Percentiles rank a stretch among this genome's conserved stretches.
Evolutionary conservation across 2,797 vertebrate species (phyloP).

Genomic region (Merluccius polli): DNA sequence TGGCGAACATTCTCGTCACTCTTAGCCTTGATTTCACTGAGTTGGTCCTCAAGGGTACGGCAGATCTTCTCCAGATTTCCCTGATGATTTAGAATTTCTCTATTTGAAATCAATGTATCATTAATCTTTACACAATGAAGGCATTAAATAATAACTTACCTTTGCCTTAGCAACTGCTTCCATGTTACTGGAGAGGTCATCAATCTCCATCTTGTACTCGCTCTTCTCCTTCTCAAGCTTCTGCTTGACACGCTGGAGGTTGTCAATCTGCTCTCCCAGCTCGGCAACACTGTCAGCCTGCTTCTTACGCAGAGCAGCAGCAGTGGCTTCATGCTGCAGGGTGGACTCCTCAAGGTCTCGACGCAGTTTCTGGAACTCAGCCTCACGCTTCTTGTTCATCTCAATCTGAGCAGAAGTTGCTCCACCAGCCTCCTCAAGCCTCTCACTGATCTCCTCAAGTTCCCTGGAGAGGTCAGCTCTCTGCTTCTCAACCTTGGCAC

Average conservation of each 20-base stretch:
- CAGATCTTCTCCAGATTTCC: constrained; percentile 76
- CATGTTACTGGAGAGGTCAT: constrained; percentile 1
- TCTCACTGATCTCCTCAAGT: constrained; percentile 5
- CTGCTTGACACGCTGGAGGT: constrained; percentile 5
- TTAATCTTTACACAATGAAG: not conserved
- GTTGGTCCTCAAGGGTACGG: constrained; percentile 71
- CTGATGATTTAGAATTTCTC: constrained; percentile 38
- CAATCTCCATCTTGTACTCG: constrained; percentile 1
- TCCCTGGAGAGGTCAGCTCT: constrained; percentile 1
- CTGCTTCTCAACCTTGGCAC: constrained; percentile 3
- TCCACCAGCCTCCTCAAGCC: constrained; percentile 4
- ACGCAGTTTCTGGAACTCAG: constrained; percentile 4
- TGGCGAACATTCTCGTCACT: constrained; percentile 70
- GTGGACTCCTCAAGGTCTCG: constrained; percentile 1
- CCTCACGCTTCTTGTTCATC: constrained; percentile 3
- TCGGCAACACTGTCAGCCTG: constrained; percentile 3
- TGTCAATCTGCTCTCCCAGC: constrained; percentile 4
- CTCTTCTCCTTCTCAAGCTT: constrained; percentile 5
- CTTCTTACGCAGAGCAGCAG: constrained; percentile 5
- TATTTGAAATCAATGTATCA: not conserved
- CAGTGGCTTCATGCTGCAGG: constrained; percentile 4
- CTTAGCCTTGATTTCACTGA: constrained; percentile 70
- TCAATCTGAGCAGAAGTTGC: constrained; percentile 2
- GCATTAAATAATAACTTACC: not conserved
- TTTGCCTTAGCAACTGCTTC: not conserved